Percentiles rank a stretch among this genome's conserved stretches.
phyloP scores from a whole-genome alignment of 2,113 vertebrate genomes.

The Pelusios castaneus region DNA sequence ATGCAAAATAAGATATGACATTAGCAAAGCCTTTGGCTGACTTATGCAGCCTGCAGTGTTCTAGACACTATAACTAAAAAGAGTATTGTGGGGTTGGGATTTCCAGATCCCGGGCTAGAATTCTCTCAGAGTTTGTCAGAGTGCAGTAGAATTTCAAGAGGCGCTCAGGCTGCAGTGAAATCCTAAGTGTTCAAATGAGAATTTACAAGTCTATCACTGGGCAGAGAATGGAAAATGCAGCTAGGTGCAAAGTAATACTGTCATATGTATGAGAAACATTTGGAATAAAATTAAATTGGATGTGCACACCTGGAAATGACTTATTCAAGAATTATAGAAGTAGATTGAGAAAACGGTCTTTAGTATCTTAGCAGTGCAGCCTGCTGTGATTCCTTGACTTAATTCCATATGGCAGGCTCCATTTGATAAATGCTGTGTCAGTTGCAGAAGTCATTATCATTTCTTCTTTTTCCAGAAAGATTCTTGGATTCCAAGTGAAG shows the following conservation, averaged over 20 bases:
- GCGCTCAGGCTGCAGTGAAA: not conserved
- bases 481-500: slow-evolving; percentile 85
- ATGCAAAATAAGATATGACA: not conserved
- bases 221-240: not conserved
- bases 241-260: not conserved
- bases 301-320: not conserved
- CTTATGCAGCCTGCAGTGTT: not conserved
- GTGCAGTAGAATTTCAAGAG: not conserved
- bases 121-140: not conserved
- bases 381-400: not conserved
- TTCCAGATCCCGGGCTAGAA: not conserved
- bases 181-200: not conserved
- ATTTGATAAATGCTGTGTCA: not conserved
- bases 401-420: not conserved
- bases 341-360: not conserved
- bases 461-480: slow-evolving; percentile 71
- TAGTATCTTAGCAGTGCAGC: not conserved
- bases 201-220: not conserved
- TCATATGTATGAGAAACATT: not conserved
- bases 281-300: not conserved
- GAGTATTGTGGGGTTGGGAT: not conserved
- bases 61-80: not conserved
- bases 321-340: not conserved
- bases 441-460: not conserved
- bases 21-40: not conserved